Percentiles rank a stretch among this genome's conserved stretches.
Conservation (phyloP, 1,140 invertebrate species). For the Odontomachus brunneus region DNA sequence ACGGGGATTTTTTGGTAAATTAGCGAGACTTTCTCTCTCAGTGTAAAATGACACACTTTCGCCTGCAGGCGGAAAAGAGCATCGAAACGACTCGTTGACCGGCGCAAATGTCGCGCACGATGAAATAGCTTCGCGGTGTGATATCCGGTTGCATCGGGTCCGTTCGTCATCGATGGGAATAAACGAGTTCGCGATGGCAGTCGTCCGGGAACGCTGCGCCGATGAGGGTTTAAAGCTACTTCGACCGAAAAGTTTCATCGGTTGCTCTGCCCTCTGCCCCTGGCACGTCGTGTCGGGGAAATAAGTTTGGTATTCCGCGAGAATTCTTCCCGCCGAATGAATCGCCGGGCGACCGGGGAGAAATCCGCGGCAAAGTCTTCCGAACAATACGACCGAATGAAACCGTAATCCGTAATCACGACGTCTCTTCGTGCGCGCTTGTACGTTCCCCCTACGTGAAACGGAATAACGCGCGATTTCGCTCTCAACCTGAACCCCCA, state of each 20-base stretch:
- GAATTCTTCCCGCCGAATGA: background rate
- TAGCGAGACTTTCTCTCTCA: too few relatives aligned
- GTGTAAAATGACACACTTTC: background rate
- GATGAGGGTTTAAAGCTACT: background rate
- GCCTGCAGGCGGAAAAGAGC: background rate
- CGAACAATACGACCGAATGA: conserved; percentile 26
- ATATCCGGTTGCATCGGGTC: too few relatives aligned
- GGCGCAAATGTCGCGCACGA: background rate
- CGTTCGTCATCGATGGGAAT: background rate
- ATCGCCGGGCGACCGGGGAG: background rate
- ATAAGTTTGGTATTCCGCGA: conserved; percentile 35
- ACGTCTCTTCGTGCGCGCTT: background rate
- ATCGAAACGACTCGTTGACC: too few relatives aligned
- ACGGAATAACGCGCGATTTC: background rate
- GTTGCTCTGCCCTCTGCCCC: too few relatives aligned
- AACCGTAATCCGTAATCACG: conserved; percentile 13
- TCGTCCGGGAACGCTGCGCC: too few relatives aligned
- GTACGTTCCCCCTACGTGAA: background rate
- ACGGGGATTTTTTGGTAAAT: too few relatives aligned
- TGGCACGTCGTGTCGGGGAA: background rate
- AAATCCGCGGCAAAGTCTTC: conserved; percentile 10
- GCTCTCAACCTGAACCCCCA: background rate
- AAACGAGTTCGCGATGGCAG: background rate
- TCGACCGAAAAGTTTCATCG: conserved; percentile 11
- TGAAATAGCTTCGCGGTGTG: background rate